Evolutionary conservation across 1,140 invertebrate species (phyloP), one percentile per base, ranked within the genome.

Genomic region (Kradibia gibbosae): DNA sequence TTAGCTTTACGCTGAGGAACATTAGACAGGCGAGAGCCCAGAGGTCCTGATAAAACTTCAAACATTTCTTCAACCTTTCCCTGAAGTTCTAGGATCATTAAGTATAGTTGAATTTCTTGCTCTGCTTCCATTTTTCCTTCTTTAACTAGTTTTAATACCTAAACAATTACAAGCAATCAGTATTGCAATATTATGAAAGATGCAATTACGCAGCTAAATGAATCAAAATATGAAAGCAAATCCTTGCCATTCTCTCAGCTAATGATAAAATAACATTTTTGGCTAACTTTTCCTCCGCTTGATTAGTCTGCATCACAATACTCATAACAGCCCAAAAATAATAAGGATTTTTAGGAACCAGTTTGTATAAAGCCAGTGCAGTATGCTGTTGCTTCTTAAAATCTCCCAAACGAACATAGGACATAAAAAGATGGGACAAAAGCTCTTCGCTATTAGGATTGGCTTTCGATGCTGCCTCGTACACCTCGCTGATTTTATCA

Each of bases 241-340:
- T 80, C 83, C 85, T 82, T 75, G 95, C 94, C 95, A 96, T 96
- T 87, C 95, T 92, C 87, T 96, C 96, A n/a, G 98, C 98, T 71
- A 99, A 91, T 22, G 95, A 94, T 53, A 98, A 92, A 39, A 90
- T 90, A 48, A 91, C 84, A 83, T 85, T 85, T 84, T 90, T 90
- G 1, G 91, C 89, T 77, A 91, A 78, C 55, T 90, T 89, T 4
- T 88, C 87, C 31, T 92, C 88, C 7, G 88, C 87, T 78, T 88
- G 87, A 81, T 88, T 86, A 82, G 96, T 96, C 93, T 98, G 97
- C 93, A 99, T 95, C 25, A 99, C 95, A 87, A 98, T 94, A 89
- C 97, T 98, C 95, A 99, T 99, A 22, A 99, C 95, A 79, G 96
- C 96, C 98, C 98, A 99, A 90, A 98, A 99, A 88, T 98, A 99